Base-by-base conservation (phyloP, 2,797 vertebrate genomes). In the Nasua narica region DNA sequence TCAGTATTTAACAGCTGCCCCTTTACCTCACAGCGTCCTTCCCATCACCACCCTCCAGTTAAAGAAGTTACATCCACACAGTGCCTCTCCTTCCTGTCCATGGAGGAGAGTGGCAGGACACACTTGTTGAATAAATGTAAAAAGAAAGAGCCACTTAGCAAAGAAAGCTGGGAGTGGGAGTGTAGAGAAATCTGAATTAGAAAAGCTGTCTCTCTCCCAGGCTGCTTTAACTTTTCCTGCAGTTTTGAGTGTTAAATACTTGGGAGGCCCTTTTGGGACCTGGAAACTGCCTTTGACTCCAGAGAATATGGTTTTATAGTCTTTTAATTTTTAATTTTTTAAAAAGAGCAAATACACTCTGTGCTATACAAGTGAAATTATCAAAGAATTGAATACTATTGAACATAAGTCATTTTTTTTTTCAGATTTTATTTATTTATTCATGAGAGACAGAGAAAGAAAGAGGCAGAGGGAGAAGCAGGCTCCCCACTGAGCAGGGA, bases 191-290 rank as follows among this genome's bases (percentile, higher is more conserved):
- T 90, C 69, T 78, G 35, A 91, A 77, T 77, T 83, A 65, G 19
- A 48, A 76, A 87, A 72, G 11, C 48, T 76, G 37, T 67, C 50
- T 29, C 23, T 50, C 16, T 58, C 29, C 11, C 54, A 18, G 9
- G 35, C 23, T 78, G 23, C 3, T 23, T 91, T 52, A 62, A 37
- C 25, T 50, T 56, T 81, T 58, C 67, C 77, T 77, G 77, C 65
- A 48, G 85, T 93, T 95, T 90, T 95, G 23, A 97, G 19, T 93
- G 35, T 54, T 67, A 92, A 94, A 94, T n/a, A 95, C 19, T 65
- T 87, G 23, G 35, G 18, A 52, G 1, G 50, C 43, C 25, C 25
- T 91, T 48, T 94, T 1, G 83, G 50, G 56, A 94, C 27, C n/a
- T 67, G 29, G 43, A n/a, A 86, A 29, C 16, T 87, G 43, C 56